Evolutionary conservation across 1,140 invertebrate species (phyloP).

Genomic region (Coelopa frigida): DNA sequence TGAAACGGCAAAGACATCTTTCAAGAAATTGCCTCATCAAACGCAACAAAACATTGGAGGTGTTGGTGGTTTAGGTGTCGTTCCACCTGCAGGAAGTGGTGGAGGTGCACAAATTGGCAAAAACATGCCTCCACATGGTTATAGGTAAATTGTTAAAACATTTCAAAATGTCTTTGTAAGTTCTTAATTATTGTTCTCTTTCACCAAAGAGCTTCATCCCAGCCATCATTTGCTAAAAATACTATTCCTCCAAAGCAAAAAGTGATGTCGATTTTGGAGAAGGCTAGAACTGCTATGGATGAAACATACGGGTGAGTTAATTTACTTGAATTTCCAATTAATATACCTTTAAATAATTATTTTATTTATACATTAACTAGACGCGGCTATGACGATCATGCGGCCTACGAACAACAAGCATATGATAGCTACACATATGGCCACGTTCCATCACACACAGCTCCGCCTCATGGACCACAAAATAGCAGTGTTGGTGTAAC

Average conservation of each 20-base stretch:
- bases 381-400: conserved; percentile 38
- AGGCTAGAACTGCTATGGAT: conserved; percentile 72
- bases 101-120: too few relatives aligned
- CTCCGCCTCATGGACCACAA: conserved; percentile 21
- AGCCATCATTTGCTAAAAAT: conserved; percentile 44
- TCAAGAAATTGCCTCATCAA: conserved; percentile 23
- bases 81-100: background rate
- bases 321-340: background rate
- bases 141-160: conserved; percentile 2
- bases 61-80: background rate
- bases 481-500: conserved; percentile 16
- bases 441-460: conserved; percentile 20
- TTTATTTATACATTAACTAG: conserved; percentile 14
- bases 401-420: conserved; percentile 28
- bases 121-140: background rate
- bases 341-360: background rate
- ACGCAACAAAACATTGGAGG: conserved; percentile 1
- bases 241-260: conserved; percentile 63
- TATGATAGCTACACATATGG: conserved; percentile 35
- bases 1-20: conserved; percentile 21
- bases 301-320: conserved; percentile 56
- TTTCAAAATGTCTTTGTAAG: background rate
- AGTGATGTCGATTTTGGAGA: conserved; percentile 73
- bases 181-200: background rate
- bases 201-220: background rate